Conservation (phyloP, 2,113 vertebrate species). For the Egretta garzetta region DNA sequence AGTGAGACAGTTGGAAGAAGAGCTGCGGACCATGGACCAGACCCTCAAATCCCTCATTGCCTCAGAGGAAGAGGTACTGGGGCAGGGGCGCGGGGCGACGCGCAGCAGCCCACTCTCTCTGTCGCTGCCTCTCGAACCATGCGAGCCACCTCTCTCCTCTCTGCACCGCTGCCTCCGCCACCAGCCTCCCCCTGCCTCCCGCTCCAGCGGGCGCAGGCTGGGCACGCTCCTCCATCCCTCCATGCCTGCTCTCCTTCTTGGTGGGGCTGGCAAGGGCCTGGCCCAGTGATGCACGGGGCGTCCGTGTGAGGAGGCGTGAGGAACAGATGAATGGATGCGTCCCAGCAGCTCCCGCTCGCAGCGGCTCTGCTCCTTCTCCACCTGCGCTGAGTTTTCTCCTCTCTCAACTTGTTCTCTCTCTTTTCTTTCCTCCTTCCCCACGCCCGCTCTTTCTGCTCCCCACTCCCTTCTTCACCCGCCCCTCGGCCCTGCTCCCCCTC, state of each 20-base stretch:
- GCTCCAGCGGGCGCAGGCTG: background rate
- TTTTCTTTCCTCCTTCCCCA: background rate
- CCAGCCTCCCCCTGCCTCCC: accelerated
- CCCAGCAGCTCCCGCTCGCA: background rate
- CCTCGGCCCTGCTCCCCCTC: background rate
- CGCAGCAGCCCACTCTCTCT: conserved; percentile 44
- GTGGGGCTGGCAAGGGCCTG: accelerated
- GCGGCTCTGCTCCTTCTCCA: conserved; percentile 49
- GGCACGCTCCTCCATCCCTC: background rate
- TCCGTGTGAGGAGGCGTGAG: background rate
- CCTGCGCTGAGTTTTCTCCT: conserved; percentile 49
- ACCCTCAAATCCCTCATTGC: conserved; percentile 95
- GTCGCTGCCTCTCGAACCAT: background rate
- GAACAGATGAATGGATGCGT: background rate
- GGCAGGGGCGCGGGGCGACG: background rate
- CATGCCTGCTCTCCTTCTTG: background rate
- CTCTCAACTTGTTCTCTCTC: conserved; percentile 25
- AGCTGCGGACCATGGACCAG: conserved; percentile 95
- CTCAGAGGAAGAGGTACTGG: conserved; percentile 96
- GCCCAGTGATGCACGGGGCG: background rate
- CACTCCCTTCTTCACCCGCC: background rate
- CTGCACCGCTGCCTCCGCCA: background rate
- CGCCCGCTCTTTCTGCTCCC: background rate
- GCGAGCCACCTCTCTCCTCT: conserved; percentile 24
- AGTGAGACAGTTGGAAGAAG: conserved; percentile 90